Evolutionary conservation across 2,797 vertebrate genomes (phyloP), one percentile per base, ranked within the genome.

Genomic region (Manis crassicaudata): DNA sequence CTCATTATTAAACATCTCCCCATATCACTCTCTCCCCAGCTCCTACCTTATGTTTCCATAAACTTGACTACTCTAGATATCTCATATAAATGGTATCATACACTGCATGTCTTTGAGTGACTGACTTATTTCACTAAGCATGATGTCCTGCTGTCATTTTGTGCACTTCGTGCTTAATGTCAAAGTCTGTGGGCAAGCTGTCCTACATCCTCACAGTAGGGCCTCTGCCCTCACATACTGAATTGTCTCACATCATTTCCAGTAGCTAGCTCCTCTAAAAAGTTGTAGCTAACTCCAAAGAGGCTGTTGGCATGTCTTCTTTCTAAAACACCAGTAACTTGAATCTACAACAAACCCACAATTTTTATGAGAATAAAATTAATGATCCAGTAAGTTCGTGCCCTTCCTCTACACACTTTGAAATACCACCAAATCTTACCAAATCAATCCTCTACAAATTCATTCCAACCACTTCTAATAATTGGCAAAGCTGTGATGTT

Each of bases 301-400:
- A 86, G 46, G 12, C 13, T 40, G 8, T 0, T 65, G 17, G 35
- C 81, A 46, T 14, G 6, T 84, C 85, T 91, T 87, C 88, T 72
- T 18, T 70, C n/a, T 76, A 73, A 75, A 88, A 93, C 23, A 86
- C 7, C 85, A 68, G 25, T 85, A 20, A 68, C n/a, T 65, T 60
- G 62, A 73, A 84, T 92, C 46, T 52, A 88, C 5, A 94, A 9
- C 46, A 82, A 92, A 54, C 9, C 17, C 79, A 92, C 20, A 88
- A 63, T 67, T 82, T 90, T 88, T 46, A 75, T 52, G 62, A n/a
- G 73, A 73, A 87, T 75, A 75, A 92, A 67, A 92, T 62, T 37
- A 88, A 68, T 27, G 62, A 90, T 43, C 3, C 25, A 29, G 3
- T 82, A 62, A 95, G 25, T 63, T 56, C 67, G 52, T 95, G 37